Base-by-base conservation (phyloP, 2,113 vertebrate genomes). In the Antigone vipio region DNA sequence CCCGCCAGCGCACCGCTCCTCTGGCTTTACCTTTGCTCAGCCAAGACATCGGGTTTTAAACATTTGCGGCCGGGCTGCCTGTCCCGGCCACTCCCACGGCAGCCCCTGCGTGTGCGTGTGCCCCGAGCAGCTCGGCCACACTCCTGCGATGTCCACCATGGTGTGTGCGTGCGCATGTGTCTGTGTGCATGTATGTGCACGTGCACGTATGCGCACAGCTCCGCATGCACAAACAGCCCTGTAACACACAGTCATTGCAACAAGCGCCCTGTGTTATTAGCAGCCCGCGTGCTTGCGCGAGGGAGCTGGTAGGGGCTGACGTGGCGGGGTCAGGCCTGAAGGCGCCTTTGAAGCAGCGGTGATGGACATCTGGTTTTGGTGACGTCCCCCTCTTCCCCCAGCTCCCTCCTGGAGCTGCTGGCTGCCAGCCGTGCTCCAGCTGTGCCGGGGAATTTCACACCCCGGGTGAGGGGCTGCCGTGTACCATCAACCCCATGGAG, bases 231-330 rank as follows among this genome's bases (percentile, higher is more conserved):
- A 0, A 60, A 7, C 75, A 68, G 62, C 76, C 59, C 75, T 5
- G 0, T 9, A 9, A 34, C 30, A 35, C 19, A 21, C 44, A 44
- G 30, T 45, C 21, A 0, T 14, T 11, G 74, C 20, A 11, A 52
- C 45, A 9, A 44, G 75, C 2, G 75, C 27, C 40, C n/a, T 26
- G 1, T 2, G 4, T n/a, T n/a, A 1, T 17, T 12, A 14, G 30
- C 75, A 32, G 30, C 38, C 59, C 19, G 1, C 9, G 64, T 5
- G 17, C 38, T 34, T 2, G 32, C 24, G 52, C 0, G 15, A 18
- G 0, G 7, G 55, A 49, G 62, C 40, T 21, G 63, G 26, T 42
- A 38, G 52, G 69, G 76, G 30, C 34, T 1, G 12, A 16, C 0
- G 9, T 29, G 29, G 27, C 2, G 5, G 38, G 49, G 45, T 30